Evolutionary conservation across 2,113 vertebrate species (phyloP).

Genomic region (Macrotus californicus): DNA sequence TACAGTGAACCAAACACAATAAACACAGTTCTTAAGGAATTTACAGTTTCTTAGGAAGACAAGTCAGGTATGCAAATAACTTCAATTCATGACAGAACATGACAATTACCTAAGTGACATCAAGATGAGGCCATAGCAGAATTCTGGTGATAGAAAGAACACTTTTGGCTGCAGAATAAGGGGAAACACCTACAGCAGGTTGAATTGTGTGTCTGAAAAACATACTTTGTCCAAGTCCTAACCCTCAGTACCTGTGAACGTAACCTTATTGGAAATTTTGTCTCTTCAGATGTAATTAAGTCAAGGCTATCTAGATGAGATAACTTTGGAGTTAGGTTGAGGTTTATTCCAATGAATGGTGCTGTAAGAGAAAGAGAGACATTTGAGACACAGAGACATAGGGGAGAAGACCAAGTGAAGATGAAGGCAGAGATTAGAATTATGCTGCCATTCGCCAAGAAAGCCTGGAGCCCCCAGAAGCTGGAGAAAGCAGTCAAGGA

Average conservation of each 20-base stretch:
- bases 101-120: not conserved
- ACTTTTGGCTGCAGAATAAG: not conserved
- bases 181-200: not conserved
- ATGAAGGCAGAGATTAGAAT: not conserved
- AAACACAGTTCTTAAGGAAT: not conserved
- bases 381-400: not conserved
- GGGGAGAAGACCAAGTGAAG: not conserved
- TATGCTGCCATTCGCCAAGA: not conserved
- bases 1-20: not conserved
- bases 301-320: not conserved
- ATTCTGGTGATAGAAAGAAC: not conserved
- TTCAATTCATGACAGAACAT: not conserved
- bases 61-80: not conserved
- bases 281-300: not conserved
- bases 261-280: not conserved
- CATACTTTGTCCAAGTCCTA: not conserved
- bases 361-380: not conserved
- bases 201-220: not conserved
- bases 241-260: not conserved
- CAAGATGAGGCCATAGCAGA: not conserved
- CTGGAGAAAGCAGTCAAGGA: not conserved
- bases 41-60: not conserved
- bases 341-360: not conserved
- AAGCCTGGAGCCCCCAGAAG: not conserved
- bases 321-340: not conserved